Conservation (phyloP, 2,113 vertebrate species). For the Podarcis raffonei region DNA sequence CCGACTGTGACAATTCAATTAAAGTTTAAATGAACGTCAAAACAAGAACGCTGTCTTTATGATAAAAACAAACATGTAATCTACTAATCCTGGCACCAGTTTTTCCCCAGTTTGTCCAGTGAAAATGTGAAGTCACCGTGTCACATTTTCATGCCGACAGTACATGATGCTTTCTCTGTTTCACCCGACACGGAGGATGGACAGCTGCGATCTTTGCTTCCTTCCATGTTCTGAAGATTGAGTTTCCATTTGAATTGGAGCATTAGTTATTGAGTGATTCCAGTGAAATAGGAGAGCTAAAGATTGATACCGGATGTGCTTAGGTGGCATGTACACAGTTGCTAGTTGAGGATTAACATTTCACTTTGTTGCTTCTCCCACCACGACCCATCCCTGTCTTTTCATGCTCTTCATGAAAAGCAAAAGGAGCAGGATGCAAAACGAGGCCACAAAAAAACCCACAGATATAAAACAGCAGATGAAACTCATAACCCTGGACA, state of each 20-base stretch:
- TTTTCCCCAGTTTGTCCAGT: background rate
- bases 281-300: background rate
- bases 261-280: conserved; percentile 12
- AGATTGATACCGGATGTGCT: conserved; percentile 11
- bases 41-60: background rate
- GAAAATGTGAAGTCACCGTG: background rate
- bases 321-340: background rate
- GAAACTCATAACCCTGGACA: background rate
- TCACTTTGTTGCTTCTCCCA: conserved; percentile 7
- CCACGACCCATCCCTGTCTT: too few relatives aligned
- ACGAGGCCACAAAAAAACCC: conserved; percentile 27
- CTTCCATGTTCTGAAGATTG: background rate
- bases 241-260: conserved; percentile 11
- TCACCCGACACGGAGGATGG: background rate
- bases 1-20: background rate
- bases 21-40: background rate
- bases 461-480: conserved; percentile 3
- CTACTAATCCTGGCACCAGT: background rate
- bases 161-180: background rate
- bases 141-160: background rate
- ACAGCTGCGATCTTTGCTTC: background rate
- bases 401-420: conserved; percentile 1
- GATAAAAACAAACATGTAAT: background rate
- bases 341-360: conserved; percentile 16
- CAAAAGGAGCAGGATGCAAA: conserved; percentile 15